Base-by-base conservation (phyloP, 2,797 vertebrate genomes). In the Tolypeutes matacus region DNA sequence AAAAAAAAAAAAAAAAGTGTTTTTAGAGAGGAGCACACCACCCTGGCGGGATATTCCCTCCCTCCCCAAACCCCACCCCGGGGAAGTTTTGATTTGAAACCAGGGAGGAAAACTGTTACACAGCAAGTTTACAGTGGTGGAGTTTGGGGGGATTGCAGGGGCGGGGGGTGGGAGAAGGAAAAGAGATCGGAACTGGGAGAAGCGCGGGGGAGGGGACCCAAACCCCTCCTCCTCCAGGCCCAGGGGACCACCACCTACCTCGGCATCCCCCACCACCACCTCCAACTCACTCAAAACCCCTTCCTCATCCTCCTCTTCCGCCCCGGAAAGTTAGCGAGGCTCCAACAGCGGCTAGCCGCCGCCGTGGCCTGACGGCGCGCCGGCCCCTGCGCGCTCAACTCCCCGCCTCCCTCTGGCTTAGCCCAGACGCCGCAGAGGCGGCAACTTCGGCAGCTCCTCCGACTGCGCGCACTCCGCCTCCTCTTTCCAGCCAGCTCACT, bases 61-160 rank as follows among this genome's bases (percentile, higher is more conserved):
- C 92, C 96, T 84, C 81, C 94, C 88, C 73, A 65, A 72, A 94
- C 96, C 96, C 97, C 96, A 95, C 96, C 97, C 96, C 88, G 17
- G 94, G 94, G 92, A 96, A 97, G 95, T 97, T 97, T 64, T 78
- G 96, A 96, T 96, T 91, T 93, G 95, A 97, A 97, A 85, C 86
- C 65, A 2, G 78, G 49, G 69, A 82, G 73, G 72, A 83, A 90
- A 88, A 89, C 42, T 60, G 87, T 49, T 72, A 12, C 53, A 67
- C n/a, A 1, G 75, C 23, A 58, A 81, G 84, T 31, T 20, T 62
- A 64, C 75, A 9, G 88, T 65, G 17, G 67, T 15, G 17, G 21
- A 17, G 62, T 3, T 3, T 46, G 42, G 10, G 5, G 11, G 42
- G 53, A 17, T n/a, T 46, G 2, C 2, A 31, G 36, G 31, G 69